These are phyloP conservation scores for Rhabdophis nuchalis DNA, from an alignment of 2,797 vertebrate genomes.

Conservation along the genomic window DNA sequence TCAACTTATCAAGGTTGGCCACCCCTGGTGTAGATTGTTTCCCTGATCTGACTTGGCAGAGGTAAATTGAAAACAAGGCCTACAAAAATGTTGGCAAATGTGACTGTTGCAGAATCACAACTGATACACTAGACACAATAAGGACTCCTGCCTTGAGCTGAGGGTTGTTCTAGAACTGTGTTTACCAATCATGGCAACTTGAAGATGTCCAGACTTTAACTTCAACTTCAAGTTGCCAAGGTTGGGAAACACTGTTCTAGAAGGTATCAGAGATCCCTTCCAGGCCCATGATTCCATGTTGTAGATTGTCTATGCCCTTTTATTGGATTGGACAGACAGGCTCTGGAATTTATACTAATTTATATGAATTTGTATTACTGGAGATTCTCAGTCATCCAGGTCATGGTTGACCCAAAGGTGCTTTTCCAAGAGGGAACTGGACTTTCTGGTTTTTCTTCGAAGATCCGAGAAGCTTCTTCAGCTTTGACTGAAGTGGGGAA, in stretches of 20 bases:
- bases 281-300: neutral
- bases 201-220: too few relatives aligned
- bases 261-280: neutral
- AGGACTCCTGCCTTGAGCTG: neutral
- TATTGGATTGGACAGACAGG: neutral
- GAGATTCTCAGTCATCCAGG: too few relatives aligned
- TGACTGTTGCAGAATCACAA: neutral
- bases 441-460: too few relatives aligned
- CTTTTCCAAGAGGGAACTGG: too few relatives aligned
- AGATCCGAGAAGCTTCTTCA: too few relatives aligned
- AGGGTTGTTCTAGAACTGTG: neutral
- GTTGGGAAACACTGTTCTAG: too few relatives aligned
- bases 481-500: too few relatives aligned
- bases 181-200: too few relatives aligned
- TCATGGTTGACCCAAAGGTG: too few relatives aligned
- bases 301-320: neutral
- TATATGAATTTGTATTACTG: too few relatives aligned
- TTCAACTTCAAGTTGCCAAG: too few relatives aligned
- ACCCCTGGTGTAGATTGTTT: neutral
- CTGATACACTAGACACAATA: neutral
- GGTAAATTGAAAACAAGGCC: neutral
- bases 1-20: neutral
- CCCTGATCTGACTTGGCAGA: neutral
- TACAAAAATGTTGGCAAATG: neutral
- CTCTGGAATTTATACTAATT: neutral